Percentiles rank a stretch among this genome's conserved stretches.
Conservation (phyloP, 2,113 vertebrate genomes). For the Neodon shergylaensis region DNA sequence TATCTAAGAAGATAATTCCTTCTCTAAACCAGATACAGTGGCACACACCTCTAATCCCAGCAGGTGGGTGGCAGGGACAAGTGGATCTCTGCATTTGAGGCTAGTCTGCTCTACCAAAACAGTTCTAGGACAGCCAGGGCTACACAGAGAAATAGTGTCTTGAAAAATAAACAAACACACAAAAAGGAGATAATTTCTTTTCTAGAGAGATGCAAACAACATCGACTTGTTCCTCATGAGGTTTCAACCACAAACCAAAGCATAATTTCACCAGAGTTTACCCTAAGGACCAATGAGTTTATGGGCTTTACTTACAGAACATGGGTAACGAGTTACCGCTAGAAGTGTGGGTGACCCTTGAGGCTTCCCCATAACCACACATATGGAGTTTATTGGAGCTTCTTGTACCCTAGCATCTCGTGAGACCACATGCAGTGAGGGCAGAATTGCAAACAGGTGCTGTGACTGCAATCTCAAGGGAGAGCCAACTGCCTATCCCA, state of each 20-base stretch:
- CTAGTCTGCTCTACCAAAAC: background rate
- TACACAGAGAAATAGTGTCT: background rate
- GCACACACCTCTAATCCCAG: background rate
- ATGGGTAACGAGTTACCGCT: background rate
- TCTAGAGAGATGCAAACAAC: background rate
- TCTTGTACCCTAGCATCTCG: background rate
- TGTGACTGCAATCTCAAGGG: background rate
- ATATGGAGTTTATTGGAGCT: background rate
- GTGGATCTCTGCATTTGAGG: background rate
- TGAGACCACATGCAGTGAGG: background rate
- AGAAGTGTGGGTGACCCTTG: background rate
- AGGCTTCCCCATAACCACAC: background rate
- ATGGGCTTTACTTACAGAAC: background rate
- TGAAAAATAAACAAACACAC: background rate
- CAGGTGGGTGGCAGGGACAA: background rate
- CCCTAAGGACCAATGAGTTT: background rate
- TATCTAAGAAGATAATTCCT: no score
- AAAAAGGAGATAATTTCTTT: background rate
- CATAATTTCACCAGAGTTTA: background rate
- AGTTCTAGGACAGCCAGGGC: background rate
- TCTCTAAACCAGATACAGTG: background rate
- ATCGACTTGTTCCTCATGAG: background rate
- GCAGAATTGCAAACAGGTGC: background rate
- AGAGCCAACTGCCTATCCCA: background rate
- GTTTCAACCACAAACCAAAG: background rate